Evolutionary conservation across 2,113 vertebrate genomes (phyloP), one percentile per base, ranked within the genome.

Genomic region (Vidua macroura): DNA sequence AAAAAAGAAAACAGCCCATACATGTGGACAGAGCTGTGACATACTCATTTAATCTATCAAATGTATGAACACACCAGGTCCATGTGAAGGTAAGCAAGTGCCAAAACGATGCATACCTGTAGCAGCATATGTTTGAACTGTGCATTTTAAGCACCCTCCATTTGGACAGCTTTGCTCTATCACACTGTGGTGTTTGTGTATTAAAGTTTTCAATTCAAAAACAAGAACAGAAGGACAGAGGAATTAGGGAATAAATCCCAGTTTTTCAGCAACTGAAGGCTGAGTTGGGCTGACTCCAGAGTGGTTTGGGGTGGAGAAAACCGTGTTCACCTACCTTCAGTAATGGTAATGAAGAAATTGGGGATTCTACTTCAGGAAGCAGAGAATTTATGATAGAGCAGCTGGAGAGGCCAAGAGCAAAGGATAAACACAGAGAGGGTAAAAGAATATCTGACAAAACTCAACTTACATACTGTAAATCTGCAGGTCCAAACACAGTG

Each of bases 371-470:
- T 66, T 63, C 64, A 87, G 83, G 86, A 95, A 95, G 90, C 69
- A 78, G 83, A 92, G 90, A 92, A 96, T 95, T 94, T 97, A 95
- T 96, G 92, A 86, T 41, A 63, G 82, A 92, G 86, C 92, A 96
- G 70, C 90, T 95, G 84, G 92, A 96, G 88, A 95, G 88, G 94
- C 73, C 93, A 96, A 94, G 84, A 97, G 72, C 62, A 94, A 93
- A 88, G 93, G 93, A 92, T 96, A 93, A 95, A 96, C 94, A 94
- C 41, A 48, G 93, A 92, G 83, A 94, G 93, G 80, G 89, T 90
- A 95, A 96, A 96, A 95, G 62, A 95, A 48, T 92, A 89, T 93
- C 92, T 94, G 90, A 94, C 84, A 96, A 95, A 95, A 91, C 66
- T 80, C 96, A 90, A 49, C 88, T 76, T 88, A 68, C 44, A 2